Conservation (phyloP, 2,113 vertebrate species). For the Rhagologus leucostigma region DNA sequence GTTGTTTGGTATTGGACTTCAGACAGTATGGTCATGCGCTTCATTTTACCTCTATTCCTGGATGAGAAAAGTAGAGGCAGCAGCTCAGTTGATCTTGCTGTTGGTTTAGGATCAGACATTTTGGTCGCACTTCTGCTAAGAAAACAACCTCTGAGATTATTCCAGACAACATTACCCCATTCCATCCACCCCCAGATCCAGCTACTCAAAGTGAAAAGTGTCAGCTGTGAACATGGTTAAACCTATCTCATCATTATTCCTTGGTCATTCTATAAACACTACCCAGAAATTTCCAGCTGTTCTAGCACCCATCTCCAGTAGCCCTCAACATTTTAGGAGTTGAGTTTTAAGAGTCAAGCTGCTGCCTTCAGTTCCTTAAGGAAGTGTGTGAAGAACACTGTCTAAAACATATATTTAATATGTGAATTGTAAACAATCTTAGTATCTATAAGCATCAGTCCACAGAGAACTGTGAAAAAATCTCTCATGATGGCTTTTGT, state of each 20-base stretch:
- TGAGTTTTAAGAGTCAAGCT: accelerated
- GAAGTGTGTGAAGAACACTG: neutral
- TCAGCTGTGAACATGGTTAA: neutral
- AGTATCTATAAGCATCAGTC: neutral
- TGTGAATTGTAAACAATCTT: neutral
- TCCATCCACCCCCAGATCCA: neutral
- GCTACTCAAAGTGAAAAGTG: neutral
- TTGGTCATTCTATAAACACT: neutral
- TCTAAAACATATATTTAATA: neutral
- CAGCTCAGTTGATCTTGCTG: neutral
- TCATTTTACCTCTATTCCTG: neutral
- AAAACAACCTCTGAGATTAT: neutral
- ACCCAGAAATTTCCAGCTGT: neutral
- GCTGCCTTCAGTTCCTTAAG: neutral
- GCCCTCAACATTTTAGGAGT: neutral
- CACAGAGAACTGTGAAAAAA: neutral
- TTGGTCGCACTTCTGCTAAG: neutral
- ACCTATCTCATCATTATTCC: neutral
- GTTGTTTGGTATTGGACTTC: neutral
- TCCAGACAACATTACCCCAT: neutral
- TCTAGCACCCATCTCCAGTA: neutral
- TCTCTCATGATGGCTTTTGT: neutral
- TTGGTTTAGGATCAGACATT: neutral
- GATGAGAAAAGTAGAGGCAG: neutral
- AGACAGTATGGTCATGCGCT: neutral